Base-by-base conservation (phyloP, 2,113 vertebrate species). In the Syngnathus typhle region DNA sequence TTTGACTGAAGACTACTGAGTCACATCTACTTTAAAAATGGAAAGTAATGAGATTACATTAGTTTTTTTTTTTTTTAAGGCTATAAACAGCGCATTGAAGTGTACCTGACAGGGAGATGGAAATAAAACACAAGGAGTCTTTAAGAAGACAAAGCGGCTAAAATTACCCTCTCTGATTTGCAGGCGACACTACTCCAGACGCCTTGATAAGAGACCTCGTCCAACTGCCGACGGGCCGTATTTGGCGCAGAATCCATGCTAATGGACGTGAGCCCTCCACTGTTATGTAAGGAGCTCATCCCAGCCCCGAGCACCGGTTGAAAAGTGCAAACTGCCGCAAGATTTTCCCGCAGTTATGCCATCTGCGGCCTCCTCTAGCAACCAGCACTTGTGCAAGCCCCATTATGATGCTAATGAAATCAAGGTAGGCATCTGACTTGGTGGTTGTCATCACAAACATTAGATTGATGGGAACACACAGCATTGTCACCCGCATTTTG, bases 351-450 rank as follows among this genome's bases (percentile, higher is more conserved):
- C 56, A 58, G 69, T 63, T 62, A 69, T 55, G 9, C 38, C 70
- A 49, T 64, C 7, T 61, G n/a, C 71, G 61, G 65, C 79, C 82
- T 75, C 69, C 71, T 63, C 75, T 67, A 60, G 67, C 71, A n/a
- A 60, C 69, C 71, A n/a, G 27, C 36, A 6, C 23, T 16, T 15
- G 12, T 55, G 52, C 52, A 27, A 32, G 55, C 75, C 19, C 9
- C 83, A 83, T 87, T 72, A 81, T 75, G 67, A 76, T 68, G 60
- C 81, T 87, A 89, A 90, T 88, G 82, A 87, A 88, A 89, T 86
- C 79, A 87, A 73, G 76, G 72, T 71, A 82, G 76, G 83, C 80
- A 81, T 89, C 81, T 86, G 75, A 85, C 85, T 83, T 76, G 44
- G 13, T 47, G 23, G 15, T 64, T 73, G 60, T 85, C 84, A 82